phyloP scores from a whole-genome alignment of 2,888 invertebrate genomes.

The Oscheius sp. region DNA sequence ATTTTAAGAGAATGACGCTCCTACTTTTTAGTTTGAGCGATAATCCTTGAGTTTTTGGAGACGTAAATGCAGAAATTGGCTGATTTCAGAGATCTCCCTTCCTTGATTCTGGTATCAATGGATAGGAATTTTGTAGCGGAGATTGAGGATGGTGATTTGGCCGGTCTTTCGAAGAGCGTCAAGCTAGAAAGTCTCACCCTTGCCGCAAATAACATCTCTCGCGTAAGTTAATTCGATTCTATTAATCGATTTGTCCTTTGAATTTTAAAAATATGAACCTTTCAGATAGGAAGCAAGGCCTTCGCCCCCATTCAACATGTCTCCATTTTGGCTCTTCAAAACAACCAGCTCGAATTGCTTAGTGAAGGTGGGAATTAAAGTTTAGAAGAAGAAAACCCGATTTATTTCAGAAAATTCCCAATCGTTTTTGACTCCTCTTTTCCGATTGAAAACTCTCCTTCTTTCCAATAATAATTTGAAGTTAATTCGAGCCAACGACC shows the following conservation, averaged over 20 bases:
- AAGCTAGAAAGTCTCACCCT: conserved; percentile 43
- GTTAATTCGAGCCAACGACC: conserved; percentile 41
- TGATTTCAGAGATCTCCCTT: conserved; percentile 49
- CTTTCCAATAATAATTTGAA: conserved; percentile 71
- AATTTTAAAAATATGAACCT: background rate
- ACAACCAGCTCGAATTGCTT: conserved; percentile 41
- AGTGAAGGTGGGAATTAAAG: conserved; percentile 6
- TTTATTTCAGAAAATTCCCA: conserved; percentile 29
- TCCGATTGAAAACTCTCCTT: conserved; percentile 71
- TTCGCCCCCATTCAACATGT: conserved; percentile 40
- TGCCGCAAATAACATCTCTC: conserved; percentile 48
- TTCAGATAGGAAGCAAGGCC: conserved; percentile 39
- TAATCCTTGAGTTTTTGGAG: background rate
- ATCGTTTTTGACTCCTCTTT: conserved; percentile 68
- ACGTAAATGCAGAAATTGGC: no score
- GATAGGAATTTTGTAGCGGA: conserved; percentile 55
- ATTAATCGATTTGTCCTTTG: background rate
- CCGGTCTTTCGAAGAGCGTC: conserved; percentile 40
- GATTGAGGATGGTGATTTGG: conserved; percentile 60
- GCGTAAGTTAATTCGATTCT: conserved; percentile 11
- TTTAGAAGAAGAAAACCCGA: background rate
- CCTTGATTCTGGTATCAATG: conserved; percentile 49
- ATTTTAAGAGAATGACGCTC: no score
- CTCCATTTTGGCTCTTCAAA: conserved; percentile 40
- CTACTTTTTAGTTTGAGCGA: no score